Evolutionary conservation across 1,140 invertebrate genomes (phyloP), one percentile per base, ranked within the genome.

Genomic region (Drosophila suzukii): DNA sequence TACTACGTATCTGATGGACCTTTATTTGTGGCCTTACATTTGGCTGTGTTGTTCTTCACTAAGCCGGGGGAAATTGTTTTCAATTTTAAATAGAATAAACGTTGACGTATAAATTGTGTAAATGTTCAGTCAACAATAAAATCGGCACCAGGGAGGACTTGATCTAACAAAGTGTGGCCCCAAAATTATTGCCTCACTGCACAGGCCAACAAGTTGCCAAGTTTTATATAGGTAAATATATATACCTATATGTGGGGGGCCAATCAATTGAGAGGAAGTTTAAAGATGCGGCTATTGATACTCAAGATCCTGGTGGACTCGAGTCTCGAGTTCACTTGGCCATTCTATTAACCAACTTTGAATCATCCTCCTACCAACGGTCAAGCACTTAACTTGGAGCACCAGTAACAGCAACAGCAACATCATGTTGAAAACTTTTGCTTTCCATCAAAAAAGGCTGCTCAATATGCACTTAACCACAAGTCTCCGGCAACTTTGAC

Each of bases 101-200:
- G 76, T 88, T 88, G 84, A 80, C 84, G 84, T 77, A 83, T 80
- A 83, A 82, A 88, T 88, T 88, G 83, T 88, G 75, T 55, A 88
- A 86, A 78, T 88, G 83, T 77, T 79, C 80, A 77, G 66, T 67
- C 83, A 89, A 89, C 84, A 79, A 74, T 89, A 63, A 83, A 85
- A 78, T 61, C 60, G 67, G 30, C 55, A 56, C 60, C 49, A 49
- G 15, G 34, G 27, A 30, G 54, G 55, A n/a, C 43, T 50, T 67
- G 53, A 78, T 78, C 75, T 72, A 68, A 66, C 75, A 78, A 63
- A 67, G 70, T 78, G 79, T 67, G 61, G 65, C 66, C 50, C 60
- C 53, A 71, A 88, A 89, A 73, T 89, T 66, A 89, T 80, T 82
- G 79, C 80, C 81, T 77, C 60, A 78, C 41, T 88, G 83, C 63